Conservation (phyloP, 2,797 vertebrate genomes). For the Amblyraja radiata region DNA sequence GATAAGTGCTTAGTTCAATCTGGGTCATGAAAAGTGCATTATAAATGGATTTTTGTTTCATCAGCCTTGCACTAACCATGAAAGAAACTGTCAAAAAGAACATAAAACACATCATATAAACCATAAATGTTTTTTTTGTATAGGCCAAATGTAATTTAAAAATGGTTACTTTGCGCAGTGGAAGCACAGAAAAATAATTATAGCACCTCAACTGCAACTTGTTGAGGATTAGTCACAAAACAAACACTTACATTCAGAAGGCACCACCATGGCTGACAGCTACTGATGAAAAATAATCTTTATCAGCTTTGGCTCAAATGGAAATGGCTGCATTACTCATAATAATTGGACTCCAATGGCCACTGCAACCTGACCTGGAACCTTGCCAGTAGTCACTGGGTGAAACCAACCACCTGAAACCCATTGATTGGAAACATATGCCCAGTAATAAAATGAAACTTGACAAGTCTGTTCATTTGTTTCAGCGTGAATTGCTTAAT, state of each 20-base stretch:
- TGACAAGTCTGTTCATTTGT: background rate
- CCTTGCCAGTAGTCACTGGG: background rate
- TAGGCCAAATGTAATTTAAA: background rate
- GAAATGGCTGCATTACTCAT: background rate
- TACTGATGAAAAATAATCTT: background rate
- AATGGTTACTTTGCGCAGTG: background rate
- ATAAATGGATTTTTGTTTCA: background rate
- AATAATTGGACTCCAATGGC: background rate
- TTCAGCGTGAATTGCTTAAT: background rate
- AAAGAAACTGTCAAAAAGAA: background rate
- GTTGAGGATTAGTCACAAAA: background rate
- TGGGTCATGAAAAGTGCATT: background rate
- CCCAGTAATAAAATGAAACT: background rate
- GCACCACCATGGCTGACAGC: background rate
- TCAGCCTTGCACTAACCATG: background rate
- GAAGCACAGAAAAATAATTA: background rate
- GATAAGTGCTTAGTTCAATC: background rate
- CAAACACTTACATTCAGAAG: background rate
- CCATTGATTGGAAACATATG: background rate
- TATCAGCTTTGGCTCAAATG: background rate
- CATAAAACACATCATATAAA: background rate
- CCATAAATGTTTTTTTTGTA: background rate
- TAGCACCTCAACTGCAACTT: background rate
- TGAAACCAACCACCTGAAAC: background rate
- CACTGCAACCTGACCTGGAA: background rate